These are phyloP conservation scores for Axinella damicornis DNA, from an alignment of 37 sponge, comb jelly and placozoan species.

Conservation along the genomic window DNA sequence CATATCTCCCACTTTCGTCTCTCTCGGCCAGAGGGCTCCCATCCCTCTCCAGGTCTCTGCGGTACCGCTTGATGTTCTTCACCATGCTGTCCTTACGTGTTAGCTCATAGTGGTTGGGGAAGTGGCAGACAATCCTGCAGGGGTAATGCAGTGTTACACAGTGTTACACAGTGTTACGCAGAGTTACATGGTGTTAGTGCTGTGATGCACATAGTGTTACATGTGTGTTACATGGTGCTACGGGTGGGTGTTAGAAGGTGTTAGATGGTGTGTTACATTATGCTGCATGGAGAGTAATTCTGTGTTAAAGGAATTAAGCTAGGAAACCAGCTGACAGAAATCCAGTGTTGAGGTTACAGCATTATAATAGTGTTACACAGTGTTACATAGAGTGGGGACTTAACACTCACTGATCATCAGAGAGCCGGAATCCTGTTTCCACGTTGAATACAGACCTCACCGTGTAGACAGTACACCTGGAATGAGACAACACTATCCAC, in stretches of 20 bases:
- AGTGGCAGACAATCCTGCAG: conserved; percentile 88
- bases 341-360: no score
- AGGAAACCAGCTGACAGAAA: no score
- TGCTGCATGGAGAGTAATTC: background rate
- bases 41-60: conserved; percentile 95
- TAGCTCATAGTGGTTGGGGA: conserved; percentile 96
- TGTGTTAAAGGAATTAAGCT: no score
- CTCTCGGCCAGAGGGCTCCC: conserved; percentile 92
- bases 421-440: conserved; percentile 89
- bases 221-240: no score
- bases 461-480: conserved; percentile 87
- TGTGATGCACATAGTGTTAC: no score
- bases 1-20: conserved; percentile 88
- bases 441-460: conserved; percentile 86
- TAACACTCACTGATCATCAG: conserved; percentile 90
- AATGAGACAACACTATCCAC: background rate
- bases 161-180: background rate
- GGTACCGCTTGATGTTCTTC: conserved; percentile 95
- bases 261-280: background rate
- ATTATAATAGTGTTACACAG: background rate
- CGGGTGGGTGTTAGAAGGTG: background rate
- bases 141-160: no score
- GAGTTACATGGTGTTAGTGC: no score
- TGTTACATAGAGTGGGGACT: background rate
- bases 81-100: conserved; percentile 97